A percentile compares a stretch with the other conserved stretches of the same genome.
Conservation (phyloP, 2,888 invertebrate genomes). For the Trisateles emortualis region DNA sequence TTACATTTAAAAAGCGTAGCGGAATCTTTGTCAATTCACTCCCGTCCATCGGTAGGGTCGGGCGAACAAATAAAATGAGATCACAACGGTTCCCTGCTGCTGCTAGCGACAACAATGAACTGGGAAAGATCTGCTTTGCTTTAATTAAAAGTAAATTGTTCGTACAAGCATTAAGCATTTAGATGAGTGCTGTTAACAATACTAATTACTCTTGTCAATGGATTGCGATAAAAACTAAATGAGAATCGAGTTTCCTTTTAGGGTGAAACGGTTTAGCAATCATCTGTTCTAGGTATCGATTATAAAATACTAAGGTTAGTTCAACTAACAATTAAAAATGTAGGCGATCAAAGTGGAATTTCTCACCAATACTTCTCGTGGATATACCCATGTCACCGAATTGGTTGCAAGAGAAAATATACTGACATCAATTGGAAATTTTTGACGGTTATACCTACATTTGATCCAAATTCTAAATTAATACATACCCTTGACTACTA, state of each 20-base stretch:
- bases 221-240: constrained; percentile 28
- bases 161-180: constrained; percentile 51
- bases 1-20: constrained; percentile 58
- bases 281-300: neutral
- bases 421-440: too few species aligned
- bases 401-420: too few species aligned
- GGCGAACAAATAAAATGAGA: constrained; percentile 67
- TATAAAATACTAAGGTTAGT: neutral
- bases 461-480: too few species aligned
- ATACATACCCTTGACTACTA: too few species aligned
- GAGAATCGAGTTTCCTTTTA: constrained; percentile 18
- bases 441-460: too few species aligned
- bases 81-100: constrained; percentile 48
- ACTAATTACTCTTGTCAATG: constrained; percentile 43
- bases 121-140: constrained; percentile 61
- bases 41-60: constrained; percentile 54
- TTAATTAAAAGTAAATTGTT: constrained; percentile 77
- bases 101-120: constrained; percentile 61
- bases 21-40: constrained; percentile 61
- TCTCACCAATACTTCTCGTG: too few species aligned
- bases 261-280: constrained; percentile 1
- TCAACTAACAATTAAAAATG: too few species aligned
- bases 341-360: too few species aligned
- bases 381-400: too few species aligned
- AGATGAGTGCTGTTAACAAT: constrained; percentile 46